Evolutionary conservation across 2,888 invertebrate species (phyloP).

Genomic region (Ernsta delagoae): DNA sequence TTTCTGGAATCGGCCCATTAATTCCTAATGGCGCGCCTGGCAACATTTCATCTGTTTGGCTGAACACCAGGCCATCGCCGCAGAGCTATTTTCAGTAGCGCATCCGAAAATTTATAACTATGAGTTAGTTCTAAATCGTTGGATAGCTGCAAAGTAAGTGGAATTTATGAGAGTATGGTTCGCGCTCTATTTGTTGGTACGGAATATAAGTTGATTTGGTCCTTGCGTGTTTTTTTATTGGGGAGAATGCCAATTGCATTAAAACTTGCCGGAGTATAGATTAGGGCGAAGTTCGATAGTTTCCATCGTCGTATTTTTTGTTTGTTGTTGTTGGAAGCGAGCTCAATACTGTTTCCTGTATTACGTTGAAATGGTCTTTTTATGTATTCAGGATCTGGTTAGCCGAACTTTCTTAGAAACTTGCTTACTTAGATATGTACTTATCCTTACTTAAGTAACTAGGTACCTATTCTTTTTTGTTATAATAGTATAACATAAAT

Average conservation of each 20-base stretch:
- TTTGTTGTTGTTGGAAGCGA: conserved; percentile 29
- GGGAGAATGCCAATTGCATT: conserved; percentile 37
- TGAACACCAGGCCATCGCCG: conserved; percentile 71
- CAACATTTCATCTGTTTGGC: conserved; percentile 83
- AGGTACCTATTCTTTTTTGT: too few species aligned
- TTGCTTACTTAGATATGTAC: too few species aligned
- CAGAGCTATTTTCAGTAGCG: conserved; percentile 78
- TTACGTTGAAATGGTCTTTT: conserved; percentile 12
- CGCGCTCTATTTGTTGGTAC: conserved; percentile 67
- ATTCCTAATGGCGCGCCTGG: conserved; percentile 80
- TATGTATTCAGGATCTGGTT: conserved; percentile 28
- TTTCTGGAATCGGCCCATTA: conserved; percentile 82
- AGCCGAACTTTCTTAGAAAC: neutral
- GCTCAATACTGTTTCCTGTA: conserved; percentile 17
- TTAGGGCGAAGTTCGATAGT: conserved; percentile 24
- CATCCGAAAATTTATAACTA: conserved; percentile 79
- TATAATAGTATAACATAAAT: too few species aligned
- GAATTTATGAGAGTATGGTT: conserved; percentile 71
- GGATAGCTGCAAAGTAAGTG: conserved; percentile 74
- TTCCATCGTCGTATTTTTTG: conserved; percentile 26
- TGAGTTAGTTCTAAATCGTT: conserved; percentile 80
- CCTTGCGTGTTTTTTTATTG: conserved; percentile 41
- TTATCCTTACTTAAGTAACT: neutral
- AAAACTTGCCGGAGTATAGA: conserved; percentile 39
- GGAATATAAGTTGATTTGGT: conserved; percentile 42